Percentiles rank a stretch among this genome's conserved stretches.
phyloP scores from a whole-genome alignment of 2,113 vertebrate genomes.

The Carettochelys insculpta region DNA sequence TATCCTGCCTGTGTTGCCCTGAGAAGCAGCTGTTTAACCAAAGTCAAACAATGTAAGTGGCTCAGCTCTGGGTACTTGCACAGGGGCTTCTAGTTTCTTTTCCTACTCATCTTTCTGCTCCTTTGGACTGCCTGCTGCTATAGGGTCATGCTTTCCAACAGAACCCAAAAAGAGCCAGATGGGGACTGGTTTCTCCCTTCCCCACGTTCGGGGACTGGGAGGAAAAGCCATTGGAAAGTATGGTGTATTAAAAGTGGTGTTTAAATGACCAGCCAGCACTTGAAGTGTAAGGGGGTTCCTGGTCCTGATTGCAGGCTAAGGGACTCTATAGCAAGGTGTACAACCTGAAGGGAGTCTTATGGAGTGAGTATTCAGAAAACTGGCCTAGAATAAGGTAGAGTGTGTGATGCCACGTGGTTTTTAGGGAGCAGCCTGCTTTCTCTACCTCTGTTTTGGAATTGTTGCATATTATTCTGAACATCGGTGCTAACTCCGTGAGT shows the following conservation, averaged over 20 bases:
- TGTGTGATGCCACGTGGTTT: not conserved
- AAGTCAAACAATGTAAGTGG: not conserved
- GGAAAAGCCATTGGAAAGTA: not conserved
- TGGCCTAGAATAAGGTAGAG: not conserved
- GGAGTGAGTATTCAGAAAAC: not conserved
- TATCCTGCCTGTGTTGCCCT: constrained; percentile 8
- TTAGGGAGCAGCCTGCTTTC: not conserved
- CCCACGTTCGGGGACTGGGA: not conserved
- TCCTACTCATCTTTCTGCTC: not conserved
- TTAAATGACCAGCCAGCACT: not conserved
- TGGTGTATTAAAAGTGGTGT: not conserved
- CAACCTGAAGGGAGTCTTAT: not conserved
- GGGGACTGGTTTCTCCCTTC: not conserved
- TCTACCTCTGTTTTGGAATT: not conserved
- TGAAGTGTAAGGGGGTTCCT: not conserved
- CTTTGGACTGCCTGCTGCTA: not conserved
- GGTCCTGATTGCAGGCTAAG: not conserved
- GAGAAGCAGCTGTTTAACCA: constrained; percentile 27
- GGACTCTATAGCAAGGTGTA: not conserved
- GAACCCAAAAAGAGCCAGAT: not conserved
- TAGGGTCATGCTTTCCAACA: not conserved
- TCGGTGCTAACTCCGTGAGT: no score
- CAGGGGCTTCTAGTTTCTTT: not conserved
- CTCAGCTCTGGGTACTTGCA: not conserved
- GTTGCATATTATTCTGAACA: not conserved